These are phyloP conservation scores for Tetramorium simillimum DNA, from an alignment of 1,140 invertebrate species.

Conservation along the genomic window DNA sequence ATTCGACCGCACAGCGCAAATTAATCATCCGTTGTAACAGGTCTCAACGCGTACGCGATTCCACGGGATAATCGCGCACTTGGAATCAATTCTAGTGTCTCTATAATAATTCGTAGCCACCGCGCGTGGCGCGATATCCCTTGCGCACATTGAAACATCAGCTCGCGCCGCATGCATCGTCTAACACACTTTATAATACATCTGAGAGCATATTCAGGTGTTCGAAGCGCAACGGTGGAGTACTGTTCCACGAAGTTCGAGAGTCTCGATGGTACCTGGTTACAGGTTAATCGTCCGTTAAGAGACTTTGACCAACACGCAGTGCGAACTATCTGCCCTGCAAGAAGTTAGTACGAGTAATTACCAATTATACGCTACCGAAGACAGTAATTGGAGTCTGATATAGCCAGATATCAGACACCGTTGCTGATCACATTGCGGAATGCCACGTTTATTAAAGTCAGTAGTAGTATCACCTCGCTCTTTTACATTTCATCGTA, in stretches of 20 bases:
- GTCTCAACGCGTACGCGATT: background rate
- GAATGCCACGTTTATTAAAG: slow-evolving; percentile 61
- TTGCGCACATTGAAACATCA: slow-evolving; percentile 37
- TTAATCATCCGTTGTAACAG: slow-evolving; percentile 31
- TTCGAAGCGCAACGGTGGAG: background rate
- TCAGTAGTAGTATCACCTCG: background rate
- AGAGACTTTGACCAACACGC: slow-evolving; percentile 69
- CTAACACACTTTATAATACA: slow-evolving; percentile 51
- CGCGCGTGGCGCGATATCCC: background rate
- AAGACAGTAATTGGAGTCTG: slow-evolving; percentile 63
- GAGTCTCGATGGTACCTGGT: slow-evolving; percentile 57
- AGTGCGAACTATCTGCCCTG: slow-evolving; percentile 45
- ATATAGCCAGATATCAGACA: slow-evolving; percentile 57
- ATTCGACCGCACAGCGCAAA: slow-evolving; percentile 1
- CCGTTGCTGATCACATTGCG: slow-evolving; percentile 15
- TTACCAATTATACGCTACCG: slow-evolving; percentile 70
- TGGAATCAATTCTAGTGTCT: background rate
- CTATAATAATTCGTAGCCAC: background rate
- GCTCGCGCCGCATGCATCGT: background rate
- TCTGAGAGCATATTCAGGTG: slow-evolving; percentile 47
- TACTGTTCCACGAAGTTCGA: slow-evolving; percentile 50
- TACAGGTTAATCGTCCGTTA: slow-evolving; percentile 68
- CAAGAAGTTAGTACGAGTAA: slow-evolving; percentile 68
- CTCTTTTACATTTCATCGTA: background rate
- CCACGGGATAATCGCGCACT: background rate